A percentile compares a stretch with the other conserved stretches of the same genome.
These are phyloP conservation scores for Protonibea diacanthus DNA, from an alignment of 2,797 vertebrate species.

Conservation along the genomic window DNA sequence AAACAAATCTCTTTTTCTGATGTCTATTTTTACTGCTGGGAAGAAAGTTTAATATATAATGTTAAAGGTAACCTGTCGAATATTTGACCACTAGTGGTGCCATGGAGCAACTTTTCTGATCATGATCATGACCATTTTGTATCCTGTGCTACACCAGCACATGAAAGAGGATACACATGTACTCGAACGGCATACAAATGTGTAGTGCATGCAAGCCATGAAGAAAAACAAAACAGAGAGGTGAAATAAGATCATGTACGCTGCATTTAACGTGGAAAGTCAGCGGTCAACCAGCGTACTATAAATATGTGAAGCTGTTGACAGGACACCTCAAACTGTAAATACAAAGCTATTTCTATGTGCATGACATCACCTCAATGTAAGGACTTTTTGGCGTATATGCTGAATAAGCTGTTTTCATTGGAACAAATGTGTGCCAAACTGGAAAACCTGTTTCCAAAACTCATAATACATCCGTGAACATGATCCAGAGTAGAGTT, in stretches of 20 bases:
- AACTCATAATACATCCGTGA: background rate
- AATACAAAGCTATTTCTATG: background rate
- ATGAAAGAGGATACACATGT: background rate
- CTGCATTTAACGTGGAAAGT: background rate
- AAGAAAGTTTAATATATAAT: slow-evolving; percentile 6
- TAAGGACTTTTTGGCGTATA: background rate
- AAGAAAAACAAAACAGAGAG: background rate
- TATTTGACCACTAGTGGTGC: background rate
- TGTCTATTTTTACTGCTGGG: slow-evolving; percentile 5
- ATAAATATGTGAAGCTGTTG: background rate
- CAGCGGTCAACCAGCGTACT: background rate
- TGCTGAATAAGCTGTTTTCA: background rate
- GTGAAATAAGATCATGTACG: background rate
- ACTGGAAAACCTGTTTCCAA: background rate
- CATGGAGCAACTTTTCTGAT: background rate
- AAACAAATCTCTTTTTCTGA: background rate
- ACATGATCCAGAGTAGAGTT: background rate
- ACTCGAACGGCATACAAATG: background rate
- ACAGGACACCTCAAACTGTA: background rate
- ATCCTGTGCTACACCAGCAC: background rate
- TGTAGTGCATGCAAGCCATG: background rate
- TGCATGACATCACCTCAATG: background rate
- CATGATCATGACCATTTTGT: background rate
- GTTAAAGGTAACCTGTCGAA: background rate
- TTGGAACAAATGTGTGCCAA: background rate